Evolutionary conservation across 2,888 invertebrate species (phyloP).

Genomic region (Patella ulyssiponensis): DNA sequence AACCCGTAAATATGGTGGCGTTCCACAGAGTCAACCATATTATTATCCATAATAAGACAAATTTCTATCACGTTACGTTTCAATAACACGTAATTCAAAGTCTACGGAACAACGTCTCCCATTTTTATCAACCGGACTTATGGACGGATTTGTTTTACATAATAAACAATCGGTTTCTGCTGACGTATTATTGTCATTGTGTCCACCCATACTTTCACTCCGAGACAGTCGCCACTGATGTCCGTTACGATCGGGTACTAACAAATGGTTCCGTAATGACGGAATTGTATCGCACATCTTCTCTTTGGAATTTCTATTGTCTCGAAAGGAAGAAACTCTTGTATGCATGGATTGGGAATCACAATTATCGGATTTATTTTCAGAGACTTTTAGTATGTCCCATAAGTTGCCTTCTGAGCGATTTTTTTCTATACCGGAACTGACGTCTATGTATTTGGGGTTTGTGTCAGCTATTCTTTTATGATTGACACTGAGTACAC

Average conservation of each 20-base stretch:
- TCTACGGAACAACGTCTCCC: too few relatives aligned
- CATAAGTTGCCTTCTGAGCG: conserved; percentile 11
- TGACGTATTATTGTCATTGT: background rate
- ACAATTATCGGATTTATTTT: conserved; percentile 7
- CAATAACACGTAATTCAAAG: too few relatives aligned
- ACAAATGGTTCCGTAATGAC: background rate
- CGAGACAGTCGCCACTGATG: background rate
- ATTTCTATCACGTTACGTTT: too few relatives aligned
- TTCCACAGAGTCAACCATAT: too few relatives aligned
- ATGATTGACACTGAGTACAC: background rate
- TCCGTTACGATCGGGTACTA: background rate
- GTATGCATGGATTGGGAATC: background rate
- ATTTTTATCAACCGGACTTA: too few relatives aligned
- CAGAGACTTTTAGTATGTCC: conserved; percentile 7
- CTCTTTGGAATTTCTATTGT: background rate
- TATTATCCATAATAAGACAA: too few relatives aligned
- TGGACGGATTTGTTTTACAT: conserved; percentile 14
- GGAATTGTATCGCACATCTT: background rate
- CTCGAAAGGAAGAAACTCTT: background rate
- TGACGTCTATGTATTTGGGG: background rate
- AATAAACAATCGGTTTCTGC: conserved; percentile 24
- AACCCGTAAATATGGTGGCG: too few relatives aligned
- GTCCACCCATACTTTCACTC: background rate
- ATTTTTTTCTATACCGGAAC: background rate
- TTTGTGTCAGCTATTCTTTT: conserved; percentile 1